Conservation (phyloP, 2,797 vertebrate genomes). For the Gila robusta region DNA sequence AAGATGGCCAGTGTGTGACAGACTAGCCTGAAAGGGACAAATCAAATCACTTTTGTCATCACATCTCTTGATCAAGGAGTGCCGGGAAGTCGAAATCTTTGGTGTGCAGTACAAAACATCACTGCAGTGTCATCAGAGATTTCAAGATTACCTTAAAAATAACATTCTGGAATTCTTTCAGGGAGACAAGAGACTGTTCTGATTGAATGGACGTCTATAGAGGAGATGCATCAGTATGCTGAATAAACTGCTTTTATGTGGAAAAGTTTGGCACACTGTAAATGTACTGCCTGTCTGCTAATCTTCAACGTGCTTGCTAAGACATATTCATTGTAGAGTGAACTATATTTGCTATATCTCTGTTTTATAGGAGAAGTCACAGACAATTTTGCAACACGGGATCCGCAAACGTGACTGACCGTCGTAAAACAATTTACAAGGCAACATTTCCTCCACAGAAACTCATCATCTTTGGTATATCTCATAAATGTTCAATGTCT, state of each 20-base stretch:
- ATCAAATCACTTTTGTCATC: background rate
- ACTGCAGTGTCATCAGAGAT: background rate
- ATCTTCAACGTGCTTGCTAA: constrained; percentile 8
- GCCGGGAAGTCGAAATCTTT: background rate
- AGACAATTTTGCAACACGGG: background rate
- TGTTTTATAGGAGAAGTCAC: background rate
- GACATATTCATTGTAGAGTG: background rate
- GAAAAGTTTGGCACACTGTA: background rate
- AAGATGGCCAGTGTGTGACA: background rate
- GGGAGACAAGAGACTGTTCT: background rate
- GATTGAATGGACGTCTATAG: constrained; percentile 1
- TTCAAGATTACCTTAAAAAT: background rate
- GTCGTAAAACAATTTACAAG: background rate
- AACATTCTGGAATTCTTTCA: background rate
- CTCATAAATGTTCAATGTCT: background rate
- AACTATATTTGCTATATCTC: background rate
- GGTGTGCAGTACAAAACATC: background rate
- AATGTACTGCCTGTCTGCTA: background rate
- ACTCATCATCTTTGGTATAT: constrained; percentile 14
- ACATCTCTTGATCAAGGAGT: background rate
- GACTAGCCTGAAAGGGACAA: background rate
- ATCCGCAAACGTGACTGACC: background rate
- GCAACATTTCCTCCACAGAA: background rate
- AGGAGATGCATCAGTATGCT: background rate
- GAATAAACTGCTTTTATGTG: constrained; percentile 21